phyloP scores from a whole-genome alignment of 1,140 invertebrate species.

The Temnothorax longispinosus region DNA sequence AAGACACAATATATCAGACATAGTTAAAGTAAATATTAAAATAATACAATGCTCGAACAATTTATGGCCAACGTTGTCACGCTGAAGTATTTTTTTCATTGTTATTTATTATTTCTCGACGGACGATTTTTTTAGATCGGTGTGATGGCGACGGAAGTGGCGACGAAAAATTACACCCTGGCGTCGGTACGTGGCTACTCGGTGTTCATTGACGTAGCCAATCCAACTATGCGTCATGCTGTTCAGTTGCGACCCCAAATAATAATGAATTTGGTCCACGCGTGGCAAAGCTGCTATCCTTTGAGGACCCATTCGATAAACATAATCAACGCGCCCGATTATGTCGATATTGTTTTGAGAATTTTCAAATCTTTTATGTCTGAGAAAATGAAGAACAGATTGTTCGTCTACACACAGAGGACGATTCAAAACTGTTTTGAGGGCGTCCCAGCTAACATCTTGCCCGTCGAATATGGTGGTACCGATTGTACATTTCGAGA shows the following conservation, averaged over 20 bases:
- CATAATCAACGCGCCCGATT: conserved; percentile 90
- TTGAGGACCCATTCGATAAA: conserved; percentile 89
- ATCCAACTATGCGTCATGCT: conserved; percentile 87
- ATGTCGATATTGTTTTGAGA: conserved; percentile 89
- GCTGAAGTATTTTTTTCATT: no score
- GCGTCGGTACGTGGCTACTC: conserved; percentile 87
- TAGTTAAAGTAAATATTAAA: conserved; percentile 85
- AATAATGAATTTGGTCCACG: conserved; percentile 87
- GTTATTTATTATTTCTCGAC: background rate
- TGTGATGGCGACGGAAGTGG: conserved; percentile 87
- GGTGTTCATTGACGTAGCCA: conserved; percentile 88
- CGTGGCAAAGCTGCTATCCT: conserved; percentile 91
- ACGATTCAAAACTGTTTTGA: conserved; percentile 79
- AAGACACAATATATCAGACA: conserved; percentile 85
- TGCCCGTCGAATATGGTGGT: conserved; percentile 89
- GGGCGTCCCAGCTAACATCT: conserved; percentile 83
- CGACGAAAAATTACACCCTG: conserved; percentile 84
- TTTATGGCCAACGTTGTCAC: background rate
- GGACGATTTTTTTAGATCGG: conserved; percentile 78
- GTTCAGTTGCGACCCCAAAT: conserved; percentile 87
- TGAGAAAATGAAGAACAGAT: conserved; percentile 88
- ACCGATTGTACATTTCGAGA: conserved; percentile 84
- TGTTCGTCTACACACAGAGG: conserved; percentile 86
- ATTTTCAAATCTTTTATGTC: conserved; percentile 91
- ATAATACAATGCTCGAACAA: background rate